Evolutionary conservation across 2,888 invertebrate genomes (phyloP), one percentile per base, ranked within the genome.

Genomic region (Cosmorhoe ocellata): DNA sequence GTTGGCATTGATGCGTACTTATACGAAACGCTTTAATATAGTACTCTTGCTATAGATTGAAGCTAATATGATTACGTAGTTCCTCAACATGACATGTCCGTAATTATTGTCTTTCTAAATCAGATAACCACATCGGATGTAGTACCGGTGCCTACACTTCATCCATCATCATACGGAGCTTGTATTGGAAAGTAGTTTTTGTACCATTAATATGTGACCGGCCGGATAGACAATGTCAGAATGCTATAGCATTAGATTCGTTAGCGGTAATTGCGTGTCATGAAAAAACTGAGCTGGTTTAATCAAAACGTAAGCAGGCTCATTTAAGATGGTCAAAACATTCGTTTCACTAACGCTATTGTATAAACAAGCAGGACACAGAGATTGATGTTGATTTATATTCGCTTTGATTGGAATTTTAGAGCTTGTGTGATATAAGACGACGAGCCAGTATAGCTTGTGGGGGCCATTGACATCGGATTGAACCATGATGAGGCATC

Each of bases 151-250:
- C 38, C 41, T 42, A 41, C 46, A 18, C 18, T 18, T 4, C 18
- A 47, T 52, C 43, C 30, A 52, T 52, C 47, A 52, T 46, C 42
- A 38, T 28, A 76, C 76, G 76, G 80, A 78, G 69, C 67, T 70
- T 62, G 70, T 63, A 80, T 85, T 86, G 86, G 88, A 88, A 87
- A 87, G 85, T 78, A 70, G 74, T 77, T 70, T 70, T 66, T 68
- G 71, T 73, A 76, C 73, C 68, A 75, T 76, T 80, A 73, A 42
- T 76, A 79, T 69, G 71, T 70, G 75, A 74, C 64, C 67, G 55
- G 60, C 64, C 67, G 56, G 61, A 79, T 68, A 33, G 31, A 74
- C 68, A 73, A 67, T 67, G 69, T 67, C 62, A 64, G 76, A 75
- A 75, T 62, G 69, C 76, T n/a, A 79, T 79, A 74, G 64, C 71